These are phyloP conservation scores for Macrobrachium rosenbergii DNA, from an alignment of 1,140 invertebrate species.

Conservation along the genomic window DNA sequence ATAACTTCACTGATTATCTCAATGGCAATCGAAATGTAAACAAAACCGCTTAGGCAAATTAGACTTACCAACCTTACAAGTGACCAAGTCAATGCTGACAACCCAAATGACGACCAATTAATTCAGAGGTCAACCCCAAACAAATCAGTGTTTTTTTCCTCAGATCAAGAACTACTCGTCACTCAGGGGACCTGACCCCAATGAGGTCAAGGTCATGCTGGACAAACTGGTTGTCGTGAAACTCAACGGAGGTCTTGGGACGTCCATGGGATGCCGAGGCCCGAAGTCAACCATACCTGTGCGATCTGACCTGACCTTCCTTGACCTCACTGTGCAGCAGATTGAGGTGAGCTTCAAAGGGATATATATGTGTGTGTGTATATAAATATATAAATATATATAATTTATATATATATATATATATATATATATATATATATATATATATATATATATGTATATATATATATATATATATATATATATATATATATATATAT, in stretches of 20 bases:
- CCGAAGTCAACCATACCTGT: conserved; percentile 98
- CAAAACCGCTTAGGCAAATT: too few species aligned
- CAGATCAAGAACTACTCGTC: conserved; percentile 80
- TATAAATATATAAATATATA: too few species aligned
- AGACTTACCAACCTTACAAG: not conserved
- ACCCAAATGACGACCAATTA: not conserved
- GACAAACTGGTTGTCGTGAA: conserved; percentile 98
- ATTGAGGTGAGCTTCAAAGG: conserved; percentile 83
- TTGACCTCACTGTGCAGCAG: conserved; percentile 98
- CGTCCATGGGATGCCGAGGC: conserved; percentile 98
- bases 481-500: too few species aligned
- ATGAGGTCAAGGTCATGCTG: conserved; percentile 83
- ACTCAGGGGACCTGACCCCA: conserved; percentile 78
- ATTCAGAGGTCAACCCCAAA: too few species aligned
- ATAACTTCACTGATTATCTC: too few species aligned
- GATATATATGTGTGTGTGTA: too few species aligned
- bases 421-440: too few species aligned
- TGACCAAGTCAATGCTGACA: not conserved
- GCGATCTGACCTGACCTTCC: conserved; percentile 95
- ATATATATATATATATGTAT: too few species aligned
- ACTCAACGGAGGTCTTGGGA: conserved; percentile 98
- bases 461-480: too few species aligned
- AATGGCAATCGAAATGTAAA: too few species aligned
- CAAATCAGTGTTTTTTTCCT: not conserved
- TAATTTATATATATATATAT: too few species aligned